These are phyloP conservation scores for Sitobion miscanthi DNA, from an alignment of 1,140 invertebrate species.

Conservation along the genomic window DNA sequence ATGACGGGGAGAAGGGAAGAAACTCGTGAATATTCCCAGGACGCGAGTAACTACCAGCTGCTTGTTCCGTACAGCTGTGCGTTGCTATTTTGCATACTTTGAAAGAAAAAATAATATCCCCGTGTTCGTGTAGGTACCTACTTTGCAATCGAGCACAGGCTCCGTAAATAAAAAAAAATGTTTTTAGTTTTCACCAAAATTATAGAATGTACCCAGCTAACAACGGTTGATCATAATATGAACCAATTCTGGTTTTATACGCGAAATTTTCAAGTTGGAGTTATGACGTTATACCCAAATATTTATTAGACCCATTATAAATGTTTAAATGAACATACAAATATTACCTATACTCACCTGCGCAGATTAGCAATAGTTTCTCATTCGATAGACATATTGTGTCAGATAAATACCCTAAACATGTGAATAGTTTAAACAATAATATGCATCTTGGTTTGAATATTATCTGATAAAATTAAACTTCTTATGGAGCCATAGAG, in stretches of 20 bases:
- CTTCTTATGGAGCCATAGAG: background rate
- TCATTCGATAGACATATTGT: background rate
- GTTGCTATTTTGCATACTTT: constrained; percentile 49
- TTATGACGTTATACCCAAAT: background rate
- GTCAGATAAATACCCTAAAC: background rate
- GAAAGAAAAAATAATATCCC: constrained; percentile 41
- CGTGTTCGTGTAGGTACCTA: background rate
- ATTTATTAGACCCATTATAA: background rate
- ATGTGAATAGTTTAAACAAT: background rate
- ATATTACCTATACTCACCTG: background rate
- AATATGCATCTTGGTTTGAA: background rate
- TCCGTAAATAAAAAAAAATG: background rate
- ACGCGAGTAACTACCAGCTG: constrained; percentile 33
- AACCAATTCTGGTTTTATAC: background rate
- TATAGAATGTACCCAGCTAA: background rate
- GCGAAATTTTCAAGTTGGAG: background rate
- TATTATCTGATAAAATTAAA: background rate
- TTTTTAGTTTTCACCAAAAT: background rate
- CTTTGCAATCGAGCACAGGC: background rate
- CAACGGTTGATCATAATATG: background rate
- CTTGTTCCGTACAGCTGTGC: constrained; percentile 50
- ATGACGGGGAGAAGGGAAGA: background rate
- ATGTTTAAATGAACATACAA: background rate
- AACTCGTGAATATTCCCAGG: constrained; percentile 48
- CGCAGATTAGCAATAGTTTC: background rate